Evolutionary conservation across 2,888 invertebrate genomes (phyloP), one percentile per base, ranked within the genome.

Genomic region (Plebejus anna): DNA sequence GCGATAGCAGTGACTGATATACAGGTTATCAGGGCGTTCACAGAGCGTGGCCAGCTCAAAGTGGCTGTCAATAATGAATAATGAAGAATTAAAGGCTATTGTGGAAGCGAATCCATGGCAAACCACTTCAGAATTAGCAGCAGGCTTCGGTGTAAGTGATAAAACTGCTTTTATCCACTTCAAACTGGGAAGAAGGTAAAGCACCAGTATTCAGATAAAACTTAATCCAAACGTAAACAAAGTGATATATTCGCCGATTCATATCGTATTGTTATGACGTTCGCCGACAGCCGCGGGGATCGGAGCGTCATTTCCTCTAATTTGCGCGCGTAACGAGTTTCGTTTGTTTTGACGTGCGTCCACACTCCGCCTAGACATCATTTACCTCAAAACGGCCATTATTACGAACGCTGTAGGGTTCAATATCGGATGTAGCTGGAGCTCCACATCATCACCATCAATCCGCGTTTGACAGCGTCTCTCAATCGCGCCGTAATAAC

Each of bases 311-410:
- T 55, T 55, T 55, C 55, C 55, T 16, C 55, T 55, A 55, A 55
- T 55, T 11, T 55, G 55, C 16, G 55, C 55, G 55, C 55, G 55
- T 55, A 55, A 55, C 55, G 22, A 11, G 28, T 61, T 28, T 28
- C 28, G 11, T 61, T 61, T 61, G 61, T 61, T 61, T 61, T 61
- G 61, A 61, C 61, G 28, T 61, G 2, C 61, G 61, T 61, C 61
- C 22, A 11, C 28, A 61, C 22, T 55, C 16, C 16, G 16, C 55
- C 55, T 13, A 13, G 51, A 51, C 51, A 13, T 55, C 4, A 55
- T 55, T 55, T 16, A 55, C 55, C 55, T 55, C 55, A 4, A 55
- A 55, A 55, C 4, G 55, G 16, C 16, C 55, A 16, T 55, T 55
- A 55, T 55, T 55, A 3, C 55, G 16, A 55, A 16, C 11, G 13